phyloP scores from a whole-genome alignment of 2,113 vertebrate species.

The Dipodomys spectabilis region DNA sequence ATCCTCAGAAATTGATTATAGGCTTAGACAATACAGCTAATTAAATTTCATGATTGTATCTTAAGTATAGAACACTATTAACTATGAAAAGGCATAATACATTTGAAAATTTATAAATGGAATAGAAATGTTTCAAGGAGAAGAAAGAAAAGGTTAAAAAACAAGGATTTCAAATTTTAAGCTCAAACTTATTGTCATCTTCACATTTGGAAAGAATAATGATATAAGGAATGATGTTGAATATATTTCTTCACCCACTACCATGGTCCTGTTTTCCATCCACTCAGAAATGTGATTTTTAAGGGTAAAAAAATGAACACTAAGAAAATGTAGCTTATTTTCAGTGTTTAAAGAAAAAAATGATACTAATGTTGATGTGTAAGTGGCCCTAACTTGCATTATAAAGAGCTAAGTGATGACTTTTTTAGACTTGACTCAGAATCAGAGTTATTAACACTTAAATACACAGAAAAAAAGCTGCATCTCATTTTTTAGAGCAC shows the following conservation, averaged over 20 bases:
- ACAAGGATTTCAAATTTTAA: constrained; percentile 39
- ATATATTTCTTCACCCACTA: background rate
- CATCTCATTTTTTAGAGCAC: background rate
- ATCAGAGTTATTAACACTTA: background rate
- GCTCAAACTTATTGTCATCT: background rate
- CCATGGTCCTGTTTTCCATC: background rate
- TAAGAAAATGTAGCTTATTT: background rate
- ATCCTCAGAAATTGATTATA: background rate
- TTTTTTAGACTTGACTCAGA: background rate
- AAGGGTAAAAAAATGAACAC: background rate
- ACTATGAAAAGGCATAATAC: constrained; percentile 54
- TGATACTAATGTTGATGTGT: too few relatives aligned
- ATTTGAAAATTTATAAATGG: constrained; percentile 60
- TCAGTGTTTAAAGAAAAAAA: too few relatives aligned
- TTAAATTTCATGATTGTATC: constrained; percentile 50
- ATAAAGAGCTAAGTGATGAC: background rate
- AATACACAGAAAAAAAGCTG: background rate
- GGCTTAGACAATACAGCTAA: constrained; percentile 9
- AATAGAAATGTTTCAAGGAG: constrained; percentile 32
- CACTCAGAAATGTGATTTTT: background rate
- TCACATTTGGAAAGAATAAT: background rate
- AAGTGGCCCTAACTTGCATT: background rate
- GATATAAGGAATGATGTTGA: background rate
- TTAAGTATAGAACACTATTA: constrained; percentile 24
- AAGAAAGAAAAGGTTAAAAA: constrained; percentile 39